These are phyloP conservation scores for Amiota mariae DNA, from an alignment of 2,888 invertebrate genomes.

Conservation along the genomic window DNA sequence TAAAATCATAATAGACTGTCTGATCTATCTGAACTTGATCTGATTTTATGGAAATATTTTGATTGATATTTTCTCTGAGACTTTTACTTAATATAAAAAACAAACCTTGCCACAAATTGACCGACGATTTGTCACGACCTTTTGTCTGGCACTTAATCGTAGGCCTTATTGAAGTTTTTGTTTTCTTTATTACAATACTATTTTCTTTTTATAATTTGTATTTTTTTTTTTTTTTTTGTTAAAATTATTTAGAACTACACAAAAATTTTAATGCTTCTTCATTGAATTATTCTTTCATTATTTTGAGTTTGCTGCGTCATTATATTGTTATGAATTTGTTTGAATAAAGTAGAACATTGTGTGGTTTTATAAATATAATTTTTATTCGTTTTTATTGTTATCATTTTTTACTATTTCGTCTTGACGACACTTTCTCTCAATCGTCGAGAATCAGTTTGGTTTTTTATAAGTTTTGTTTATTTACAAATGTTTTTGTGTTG, in stretches of 20 bases:
- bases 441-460: neutral
- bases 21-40: too few relatives aligned
- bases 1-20: too few relatives aligned
- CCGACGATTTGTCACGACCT: neutral
- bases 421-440: slow-evolving; percentile 45
- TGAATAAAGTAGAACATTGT: slow-evolving; percentile 25
- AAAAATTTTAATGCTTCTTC: slow-evolving; percentile 15
- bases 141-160: too few relatives aligned
- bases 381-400: slow-evolving; percentile 9
- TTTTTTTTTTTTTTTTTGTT: slow-evolving; percentile 3
- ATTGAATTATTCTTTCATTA: neutral
- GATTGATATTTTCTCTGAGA: neutral
- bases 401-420: slow-evolving; percentile 1
- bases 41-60: too few relatives aligned
- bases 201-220: too few relatives aligned
- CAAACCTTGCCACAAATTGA: neutral
- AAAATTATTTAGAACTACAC: slow-evolving; percentile 4
- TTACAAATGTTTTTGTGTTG: neutral
- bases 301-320: neutral
- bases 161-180: too few relatives aligned
- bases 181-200: neutral
- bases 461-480: neutral
- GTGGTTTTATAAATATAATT: neutral
- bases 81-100: neutral
- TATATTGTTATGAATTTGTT: neutral